Base-by-base conservation (phyloP, 37 sponge, comb jelly and placozoan genomes). In the Beroe ovata region DNA sequence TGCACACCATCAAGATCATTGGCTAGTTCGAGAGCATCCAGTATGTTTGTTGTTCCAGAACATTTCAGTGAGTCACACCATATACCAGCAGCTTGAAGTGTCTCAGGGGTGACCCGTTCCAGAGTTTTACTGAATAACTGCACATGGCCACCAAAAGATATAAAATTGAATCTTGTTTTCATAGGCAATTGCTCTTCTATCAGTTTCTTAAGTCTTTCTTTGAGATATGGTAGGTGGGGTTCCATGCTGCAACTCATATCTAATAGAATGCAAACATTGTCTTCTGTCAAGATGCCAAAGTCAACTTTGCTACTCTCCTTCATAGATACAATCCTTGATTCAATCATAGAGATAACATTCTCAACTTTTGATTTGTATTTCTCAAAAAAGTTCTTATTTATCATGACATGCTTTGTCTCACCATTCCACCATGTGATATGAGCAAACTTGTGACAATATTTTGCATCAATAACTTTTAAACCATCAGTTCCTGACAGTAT, bases 221-320 rank as follows among this genome's bases (percentile, higher is more conserved):
- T 94, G 71, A 96, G 92, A 18, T 93, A 84, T 18, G 60, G 59
- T 35, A 96, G 91, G 20, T 91, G 92, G 22, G 88, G 90, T 38
- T 89, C 89, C 92, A 96, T 91, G 18, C 95, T 95, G 39, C 89
- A 41, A 0, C 95, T 94, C 3, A 94, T 94, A 41, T 96, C 95
- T 19, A 96, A 23, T 0, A 93, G 91, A 37, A 64, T 89, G 22
- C 69, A 64, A 22, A 89, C 91, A 25, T 90, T 92, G 36, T 92
- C 90, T 60, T 94, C 97, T 8, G 92, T 61, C 38, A 96, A 29
- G 21, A 93, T 96, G 34, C 97, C 97, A 96, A 96, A 96, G 36
- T 92, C 88, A 60, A 91, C 91, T 38, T 94, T 91, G 88, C 97
- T 96, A 37, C 95, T 95, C 19, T 60, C 71, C 90, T 91, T 90